phyloP scores from a whole-genome alignment of 2,113 vertebrate species.

The Dipodomys spectabilis region DNA sequence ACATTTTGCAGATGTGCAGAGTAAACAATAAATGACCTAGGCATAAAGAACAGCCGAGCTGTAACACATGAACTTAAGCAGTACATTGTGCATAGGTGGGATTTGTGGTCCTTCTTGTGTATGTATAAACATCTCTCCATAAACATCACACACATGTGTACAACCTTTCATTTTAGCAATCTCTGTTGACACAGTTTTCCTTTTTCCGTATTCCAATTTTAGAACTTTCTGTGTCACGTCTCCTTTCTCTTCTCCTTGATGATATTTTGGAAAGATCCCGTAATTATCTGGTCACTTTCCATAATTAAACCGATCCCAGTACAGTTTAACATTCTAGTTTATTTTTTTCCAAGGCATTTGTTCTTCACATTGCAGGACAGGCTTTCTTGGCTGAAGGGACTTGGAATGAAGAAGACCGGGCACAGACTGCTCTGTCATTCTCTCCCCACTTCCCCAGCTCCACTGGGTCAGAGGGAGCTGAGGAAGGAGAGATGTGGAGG shows the following conservation, averaged over 20 bases:
- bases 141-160: neutral
- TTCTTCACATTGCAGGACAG: neutral
- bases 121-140: neutral
- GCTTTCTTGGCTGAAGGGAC: slow-evolving; percentile 5
- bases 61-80: neutral
- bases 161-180: neutral
- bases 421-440: neutral
- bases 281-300: slow-evolving; percentile 27
- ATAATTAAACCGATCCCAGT: slow-evolving; percentile 25
- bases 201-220: neutral
- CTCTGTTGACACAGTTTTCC: neutral
- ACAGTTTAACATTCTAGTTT: slow-evolving; percentile 10
- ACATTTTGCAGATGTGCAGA: neutral
- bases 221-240: slow-evolving; percentile 11
- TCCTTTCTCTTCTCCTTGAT: neutral
- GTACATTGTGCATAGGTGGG: neutral
- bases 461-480: slow-evolving; percentile 19
- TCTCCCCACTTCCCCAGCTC: neutral
- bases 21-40: neutral
- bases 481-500: slow-evolving; percentile 1
- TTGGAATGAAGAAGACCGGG: neutral
- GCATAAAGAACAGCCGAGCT: neutral
- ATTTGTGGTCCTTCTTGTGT: neutral
- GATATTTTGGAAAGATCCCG: neutral
- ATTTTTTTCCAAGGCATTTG: neutral